Base-by-base conservation (phyloP, 2,797 vertebrate genomes). In the Arremon aurantiirostris region DNA sequence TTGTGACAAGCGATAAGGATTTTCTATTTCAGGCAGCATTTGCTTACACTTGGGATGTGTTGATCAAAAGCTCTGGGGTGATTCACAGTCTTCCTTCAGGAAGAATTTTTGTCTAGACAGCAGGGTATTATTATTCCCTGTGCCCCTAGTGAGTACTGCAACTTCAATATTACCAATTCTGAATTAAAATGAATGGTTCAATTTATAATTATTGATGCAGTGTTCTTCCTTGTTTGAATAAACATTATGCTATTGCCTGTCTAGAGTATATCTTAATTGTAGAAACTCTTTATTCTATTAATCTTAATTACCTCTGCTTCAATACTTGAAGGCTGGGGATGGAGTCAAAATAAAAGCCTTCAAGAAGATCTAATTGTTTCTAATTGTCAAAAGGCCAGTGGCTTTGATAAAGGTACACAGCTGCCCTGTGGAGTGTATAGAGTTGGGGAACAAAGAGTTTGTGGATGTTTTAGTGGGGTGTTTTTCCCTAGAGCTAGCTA, bases 131-230 rank as follows among this genome's bases (percentile, higher is more conserved):
- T 88, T 90, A 64, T 88, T 86, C 23, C 72, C 94, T 22, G 15
- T 82, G 82, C 77, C 94, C 76, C 61, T 75, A 71, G 88, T 41
- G 64, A 90, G 84, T 57, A n/a, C 18, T 64, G 20, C 5, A n/a
- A 47, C 57, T 71, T 71, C 68, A 72, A 56, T n/a, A 49, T 93
- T 70, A 77, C 91, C 90, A 64, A 91, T 95, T 97, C 93, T 95
- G 89, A 96, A 96, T 96, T 91, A 93, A 93, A 94, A 96, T 94
- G 49, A 96, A 96, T 96, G 60, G 70, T 96, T 97, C 79, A 59
- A 77, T 56, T 96, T 85, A 64, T 96, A 94, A 96, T 95, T 94
- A 93, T 93, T 82, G 94, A 97, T 91, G 76, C 16, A 27, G 6
- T 32, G 18, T 73, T 94, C 86, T 93, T 94, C 69, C 12, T 95